phyloP scores from a whole-genome alignment of 1,140 invertebrate species.

The Latrodectus geometricus region DNA sequence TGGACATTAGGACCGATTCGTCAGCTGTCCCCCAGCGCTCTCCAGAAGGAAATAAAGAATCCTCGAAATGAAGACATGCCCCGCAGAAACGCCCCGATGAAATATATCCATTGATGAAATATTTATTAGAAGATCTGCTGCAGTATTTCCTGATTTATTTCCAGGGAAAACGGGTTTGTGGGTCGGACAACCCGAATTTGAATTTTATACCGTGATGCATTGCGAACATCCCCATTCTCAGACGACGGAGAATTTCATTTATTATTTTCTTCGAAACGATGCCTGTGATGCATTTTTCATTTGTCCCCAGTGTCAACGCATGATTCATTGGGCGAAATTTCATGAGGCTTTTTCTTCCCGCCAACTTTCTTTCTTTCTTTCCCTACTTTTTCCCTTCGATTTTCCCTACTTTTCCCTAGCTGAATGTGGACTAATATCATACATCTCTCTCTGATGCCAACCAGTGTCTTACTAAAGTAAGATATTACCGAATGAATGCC shows the following conservation, averaged over 20 bases:
- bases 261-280: background rate
- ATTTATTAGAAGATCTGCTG: constrained; percentile 23
- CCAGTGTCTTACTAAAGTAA: no score
- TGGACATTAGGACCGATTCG: constrained; percentile 41
- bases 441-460: no score
- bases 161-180: background rate
- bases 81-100: constrained; percentile 26
- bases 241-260: background rate
- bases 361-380: no score
- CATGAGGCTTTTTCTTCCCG: background rate
- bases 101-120: constrained; percentile 53
- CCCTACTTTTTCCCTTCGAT: no score
- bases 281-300: background rate
- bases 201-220: background rate
- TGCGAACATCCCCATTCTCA: background rate
- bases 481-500: no score
- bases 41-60: background rate
- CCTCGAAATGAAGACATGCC: background rate
- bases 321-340: background rate
- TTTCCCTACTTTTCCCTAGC: no score
- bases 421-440: no score
- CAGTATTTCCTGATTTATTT: constrained; percentile 30
- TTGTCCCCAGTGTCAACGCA: background rate
- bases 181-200: background rate
- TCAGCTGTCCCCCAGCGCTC: background rate